Base-by-base conservation (phyloP, 2,113 vertebrate species). In the Monopterus albus region DNA sequence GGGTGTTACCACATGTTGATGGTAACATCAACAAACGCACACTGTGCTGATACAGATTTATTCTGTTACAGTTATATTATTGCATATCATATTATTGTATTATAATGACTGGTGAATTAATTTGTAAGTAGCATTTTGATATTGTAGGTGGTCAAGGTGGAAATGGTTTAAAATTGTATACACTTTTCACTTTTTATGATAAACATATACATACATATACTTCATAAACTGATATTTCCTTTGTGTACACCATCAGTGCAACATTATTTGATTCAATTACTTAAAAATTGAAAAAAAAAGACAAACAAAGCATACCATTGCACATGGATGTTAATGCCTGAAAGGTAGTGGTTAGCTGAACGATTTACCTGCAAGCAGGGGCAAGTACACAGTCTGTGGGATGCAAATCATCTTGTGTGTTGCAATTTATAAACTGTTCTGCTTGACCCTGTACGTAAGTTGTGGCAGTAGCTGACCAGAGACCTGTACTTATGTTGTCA, bases 401-500 rank as follows among this genome's bases (percentile, higher is more conserved):
- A 51, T 65, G 25, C 18, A 60, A 51, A 18, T n/a, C 39, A 66
- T 20, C 8, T 0, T 18, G 28, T 58, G 21, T 67, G 62, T 62
- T 62, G 50, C 29, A 60, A 29, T 71, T 31, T 45, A 35, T 33
- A 46, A 81, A 43, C 11, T 47, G 9, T 35, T 72, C 20, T 51
- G 21, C 25, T 78, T 79, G 61, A 81, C 66, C 46, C 50, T n/a
- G 6, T 20, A 56, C 76, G 73, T 65, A 82, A 75, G 76, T 46
- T 43, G 39, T 7, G 71, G 53, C 36, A 53, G 38, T 20, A 21
- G 68, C 56, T 72, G 71, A 78, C 82, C 74, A 53, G 25, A 46
- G 31, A 80, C 26, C 20, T 77, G 55, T 69, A 61, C 63, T 84
- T 87, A 83, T 45, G 49, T 53, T 70, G 60, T 85, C 53, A 78